These are phyloP conservation scores for Sternarchorhynchus goeldii DNA, from an alignment of 2,797 vertebrate species.

Conservation along the genomic window DNA sequence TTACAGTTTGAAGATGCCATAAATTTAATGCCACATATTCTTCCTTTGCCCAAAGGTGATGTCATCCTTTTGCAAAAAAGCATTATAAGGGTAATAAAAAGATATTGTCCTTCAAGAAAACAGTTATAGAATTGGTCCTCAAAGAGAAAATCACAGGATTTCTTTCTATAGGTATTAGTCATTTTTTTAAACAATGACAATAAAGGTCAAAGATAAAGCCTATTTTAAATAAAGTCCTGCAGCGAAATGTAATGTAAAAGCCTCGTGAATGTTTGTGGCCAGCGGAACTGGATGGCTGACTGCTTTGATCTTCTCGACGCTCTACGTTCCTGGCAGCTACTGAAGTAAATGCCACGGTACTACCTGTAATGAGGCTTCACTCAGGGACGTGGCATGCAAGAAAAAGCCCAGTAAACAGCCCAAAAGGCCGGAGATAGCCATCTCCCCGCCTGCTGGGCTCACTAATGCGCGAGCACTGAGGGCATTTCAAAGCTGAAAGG, in stretches of 20 bases:
- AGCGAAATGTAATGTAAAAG: constrained; percentile 21
- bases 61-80: background rate
- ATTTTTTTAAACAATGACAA: background rate
- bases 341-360: constrained; percentile 41
- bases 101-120: constrained; percentile 3
- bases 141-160: background rate
- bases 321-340: constrained; percentile 4
- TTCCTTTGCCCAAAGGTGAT: constrained; percentile 1
- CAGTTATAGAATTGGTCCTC: background rate
- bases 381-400: constrained; percentile 61
- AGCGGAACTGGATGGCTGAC: background rate
- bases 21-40: constrained; percentile 18
- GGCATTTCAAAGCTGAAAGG: constrained; percentile 62
- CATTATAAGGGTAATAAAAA: background rate
- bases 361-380: constrained; percentile 54
- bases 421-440: constrained; percentile 57
- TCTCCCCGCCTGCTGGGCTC: constrained; percentile 60
- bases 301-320: constrained; percentile 30
- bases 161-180: constrained; percentile 7
- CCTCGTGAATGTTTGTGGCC: constrained; percentile 9
- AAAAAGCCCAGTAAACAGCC: constrained; percentile 56
- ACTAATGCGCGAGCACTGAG: constrained; percentile 60
- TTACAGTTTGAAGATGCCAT: constrained; percentile 20
- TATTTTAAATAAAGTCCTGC: constrained; percentile 20
- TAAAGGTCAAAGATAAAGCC: background rate